A percentile compares a stretch with the other conserved stretches of the same genome.
These are phyloP conservation scores for Oithona nana DNA, from an alignment of 2,888 invertebrate genomes.

Conservation along the genomic window DNA sequence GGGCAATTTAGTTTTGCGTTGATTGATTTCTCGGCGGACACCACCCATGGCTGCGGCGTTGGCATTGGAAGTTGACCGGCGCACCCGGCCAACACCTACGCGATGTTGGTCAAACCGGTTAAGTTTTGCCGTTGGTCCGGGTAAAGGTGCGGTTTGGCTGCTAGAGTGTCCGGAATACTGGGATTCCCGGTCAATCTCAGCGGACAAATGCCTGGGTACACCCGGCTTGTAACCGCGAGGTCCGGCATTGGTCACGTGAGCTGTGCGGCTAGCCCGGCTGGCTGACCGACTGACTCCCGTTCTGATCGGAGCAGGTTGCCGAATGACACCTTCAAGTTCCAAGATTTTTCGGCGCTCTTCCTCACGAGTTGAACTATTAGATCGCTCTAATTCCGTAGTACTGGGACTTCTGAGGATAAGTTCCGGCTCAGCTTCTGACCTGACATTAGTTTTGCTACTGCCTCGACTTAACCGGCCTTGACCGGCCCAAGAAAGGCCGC, in stretches of 20 bases:
- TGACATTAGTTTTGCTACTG: not conserved
- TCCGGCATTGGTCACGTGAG: not conserved
- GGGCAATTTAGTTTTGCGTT: constrained; percentile 2
- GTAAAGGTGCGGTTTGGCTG: not conserved
- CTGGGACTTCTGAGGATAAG: too few relatives aligned
- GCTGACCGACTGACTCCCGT: not conserved
- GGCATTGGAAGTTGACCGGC: not conserved
- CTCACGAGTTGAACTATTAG: not conserved
- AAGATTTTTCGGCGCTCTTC: constrained; percentile 10
- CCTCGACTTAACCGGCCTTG: not conserved
- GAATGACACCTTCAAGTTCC: constrained; percentile 7
- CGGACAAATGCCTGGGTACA: not conserved
- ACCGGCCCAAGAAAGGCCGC: not conserved
- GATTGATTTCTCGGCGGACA: not conserved
- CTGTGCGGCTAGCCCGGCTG: not conserved
- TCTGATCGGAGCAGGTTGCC: not conserved
- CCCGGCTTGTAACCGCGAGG: not conserved
- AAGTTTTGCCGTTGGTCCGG: not conserved
- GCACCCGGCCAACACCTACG: not conserved
- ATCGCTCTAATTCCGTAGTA: not conserved
- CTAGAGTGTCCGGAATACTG: constrained; percentile 1
- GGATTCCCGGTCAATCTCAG: not conserved
- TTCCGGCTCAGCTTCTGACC: not conserved
- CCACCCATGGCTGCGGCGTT: not conserved
- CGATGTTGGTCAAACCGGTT: constrained; percentile 6